Conservation (phyloP, 1,140 invertebrate species). For the Anagrus nilaparvatae region DNA sequence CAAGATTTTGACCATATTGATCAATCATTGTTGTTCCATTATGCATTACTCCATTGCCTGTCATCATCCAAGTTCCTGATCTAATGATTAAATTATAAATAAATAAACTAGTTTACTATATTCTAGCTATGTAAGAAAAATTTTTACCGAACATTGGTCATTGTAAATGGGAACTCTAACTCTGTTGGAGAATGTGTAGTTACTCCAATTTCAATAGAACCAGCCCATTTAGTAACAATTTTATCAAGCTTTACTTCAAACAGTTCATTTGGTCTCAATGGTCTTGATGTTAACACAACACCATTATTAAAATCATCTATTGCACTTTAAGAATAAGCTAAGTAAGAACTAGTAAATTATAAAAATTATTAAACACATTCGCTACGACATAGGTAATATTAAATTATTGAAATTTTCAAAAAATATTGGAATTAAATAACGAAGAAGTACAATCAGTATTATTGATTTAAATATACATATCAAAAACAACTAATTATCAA, state of each 20-base stretch:
- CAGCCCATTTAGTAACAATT: conserved; percentile 89
- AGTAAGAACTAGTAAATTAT: not conserved
- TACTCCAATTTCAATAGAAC: conserved; percentile 90
- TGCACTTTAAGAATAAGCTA: conserved; percentile 50
- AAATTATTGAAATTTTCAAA: no score
- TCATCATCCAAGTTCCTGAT: conserved; percentile 93
- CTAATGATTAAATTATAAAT: no score
- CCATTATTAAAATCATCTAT: conserved; percentile 93
- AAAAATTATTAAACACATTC: no score
- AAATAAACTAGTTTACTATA: no score
- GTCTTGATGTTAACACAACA: conserved; percentile 82
- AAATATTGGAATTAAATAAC: no score
- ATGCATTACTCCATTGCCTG: conserved; percentile 86
- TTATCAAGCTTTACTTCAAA: conserved; percentile 86
- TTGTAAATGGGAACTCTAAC: conserved; percentile 87
- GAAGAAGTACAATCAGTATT: no score
- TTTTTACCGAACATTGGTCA: no score
- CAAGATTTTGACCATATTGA: conserved; percentile 82
- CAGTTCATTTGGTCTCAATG: conserved; percentile 73
- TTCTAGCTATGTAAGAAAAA: no score
- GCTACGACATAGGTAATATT: no score
- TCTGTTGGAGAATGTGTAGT: conserved; percentile 82
- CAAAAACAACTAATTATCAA: no score
- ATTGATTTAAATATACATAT: no score
- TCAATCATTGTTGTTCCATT: conserved; percentile 84